Evolutionary conservation across 2,113 vertebrate genomes (phyloP).

Genomic region (Istiophorus platypterus): DNA sequence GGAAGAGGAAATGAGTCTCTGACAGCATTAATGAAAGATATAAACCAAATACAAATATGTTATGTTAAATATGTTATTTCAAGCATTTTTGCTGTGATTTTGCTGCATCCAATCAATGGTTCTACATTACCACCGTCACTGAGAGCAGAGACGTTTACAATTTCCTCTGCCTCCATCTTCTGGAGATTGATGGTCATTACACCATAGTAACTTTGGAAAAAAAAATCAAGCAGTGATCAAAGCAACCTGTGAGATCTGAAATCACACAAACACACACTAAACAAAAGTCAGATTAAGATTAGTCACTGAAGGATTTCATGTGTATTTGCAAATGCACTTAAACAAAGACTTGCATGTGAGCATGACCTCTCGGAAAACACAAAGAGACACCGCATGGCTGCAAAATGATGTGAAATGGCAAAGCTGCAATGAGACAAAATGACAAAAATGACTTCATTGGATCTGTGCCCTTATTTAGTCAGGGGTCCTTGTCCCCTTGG

Average conservation of each 20-base stretch:
- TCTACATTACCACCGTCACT: not conserved
- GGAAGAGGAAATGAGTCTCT: not conserved
- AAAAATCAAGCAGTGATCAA: not conserved
- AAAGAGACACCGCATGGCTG: not conserved
- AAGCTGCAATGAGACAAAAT: not conserved
- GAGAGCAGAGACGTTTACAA: not conserved
- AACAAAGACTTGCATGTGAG: too few species aligned
- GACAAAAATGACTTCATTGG: too few species aligned
- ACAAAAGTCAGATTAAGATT: not conserved
- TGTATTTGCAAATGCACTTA: not conserved
- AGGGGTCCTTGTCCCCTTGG: too few species aligned
- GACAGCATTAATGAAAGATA: not conserved
- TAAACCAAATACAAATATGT: too few species aligned
- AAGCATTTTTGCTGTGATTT: not conserved
- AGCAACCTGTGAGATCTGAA: not conserved
- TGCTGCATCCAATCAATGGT: not conserved
- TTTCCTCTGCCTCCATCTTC: not conserved
- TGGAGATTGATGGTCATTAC: constrained; percentile 9
- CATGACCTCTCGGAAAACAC: not conserved
- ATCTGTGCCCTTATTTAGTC: too few species aligned
- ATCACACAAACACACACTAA: not conserved
- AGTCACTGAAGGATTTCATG: not conserved
- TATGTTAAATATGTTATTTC: too few species aligned
- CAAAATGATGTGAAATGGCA: not conserved
- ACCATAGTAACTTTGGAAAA: not conserved